phyloP scores from a whole-genome alignment of 2,888 invertebrate genomes.

The Hymenopus coronatus region DNA sequence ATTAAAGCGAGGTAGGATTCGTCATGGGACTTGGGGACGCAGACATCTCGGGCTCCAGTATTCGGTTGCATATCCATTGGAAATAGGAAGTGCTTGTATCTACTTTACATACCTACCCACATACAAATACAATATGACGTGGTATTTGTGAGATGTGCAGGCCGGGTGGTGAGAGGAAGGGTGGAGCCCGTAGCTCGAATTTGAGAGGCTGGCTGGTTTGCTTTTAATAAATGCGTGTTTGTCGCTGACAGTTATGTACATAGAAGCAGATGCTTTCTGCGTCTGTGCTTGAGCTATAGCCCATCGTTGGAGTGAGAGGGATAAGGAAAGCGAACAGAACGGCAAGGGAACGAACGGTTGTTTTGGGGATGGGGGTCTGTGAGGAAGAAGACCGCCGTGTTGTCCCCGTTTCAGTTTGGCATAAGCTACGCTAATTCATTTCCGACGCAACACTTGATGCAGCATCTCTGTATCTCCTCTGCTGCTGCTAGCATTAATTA shows the following conservation, averaged over 20 bases:
- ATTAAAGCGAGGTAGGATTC: not conserved
- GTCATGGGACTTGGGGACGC: not conserved
- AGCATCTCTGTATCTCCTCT: not conserved
- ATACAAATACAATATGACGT: constrained; percentile 26
- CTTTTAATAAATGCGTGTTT: constrained; percentile 34
- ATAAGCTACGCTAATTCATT: constrained; percentile 26
- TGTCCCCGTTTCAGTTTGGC: constrained; percentile 4
- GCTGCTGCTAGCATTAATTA: not conserved
- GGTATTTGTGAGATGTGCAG: constrained; percentile 7
- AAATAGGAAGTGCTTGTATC: constrained; percentile 19
- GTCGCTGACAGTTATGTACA: constrained; percentile 33
- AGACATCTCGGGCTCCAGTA: not conserved
- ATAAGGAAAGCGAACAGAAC: constrained; percentile 5
- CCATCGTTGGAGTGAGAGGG: not conserved
- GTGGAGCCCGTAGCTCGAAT: not conserved
- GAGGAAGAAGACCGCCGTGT: not conserved
- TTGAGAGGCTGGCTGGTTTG: constrained; percentile 3
- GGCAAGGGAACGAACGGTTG: not conserved
- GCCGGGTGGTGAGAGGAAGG: not conserved
- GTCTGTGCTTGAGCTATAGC: constrained; percentile 6
- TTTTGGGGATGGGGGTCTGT: not conserved
- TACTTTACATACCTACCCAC: constrained; percentile 27
- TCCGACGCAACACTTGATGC: constrained; percentile 21
- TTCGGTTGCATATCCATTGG: not conserved
- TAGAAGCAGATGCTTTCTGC: constrained; percentile 17